Evolutionary conservation across 2,797 vertebrate genomes (phyloP).

Genomic region (Syngnathus rostellatus): DNA sequence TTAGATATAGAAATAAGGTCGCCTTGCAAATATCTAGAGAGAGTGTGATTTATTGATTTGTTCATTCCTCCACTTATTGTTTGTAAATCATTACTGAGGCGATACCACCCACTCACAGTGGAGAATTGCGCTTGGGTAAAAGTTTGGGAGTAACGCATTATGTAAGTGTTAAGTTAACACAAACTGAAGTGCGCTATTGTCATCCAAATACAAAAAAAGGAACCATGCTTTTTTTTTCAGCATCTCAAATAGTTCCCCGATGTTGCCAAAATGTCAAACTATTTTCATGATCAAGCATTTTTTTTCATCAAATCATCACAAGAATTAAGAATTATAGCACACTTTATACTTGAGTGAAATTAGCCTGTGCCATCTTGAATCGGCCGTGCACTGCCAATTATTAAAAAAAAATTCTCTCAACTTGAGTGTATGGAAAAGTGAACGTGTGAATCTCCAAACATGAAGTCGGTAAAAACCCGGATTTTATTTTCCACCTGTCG

Average conservation of each 20-base stretch:
- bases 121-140: neutral
- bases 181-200: neutral
- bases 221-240: neutral
- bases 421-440: neutral
- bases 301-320: too few relatives aligned
- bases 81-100: constrained; percentile 69
- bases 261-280: neutral
- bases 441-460: neutral
- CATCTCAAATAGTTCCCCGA: neutral
- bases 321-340: neutral
- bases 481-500: neutral
- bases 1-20: constrained; percentile 62
- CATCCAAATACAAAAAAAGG: neutral
- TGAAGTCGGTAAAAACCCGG: neutral
- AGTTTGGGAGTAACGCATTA: constrained; percentile 1
- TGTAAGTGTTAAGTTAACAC: neutral
- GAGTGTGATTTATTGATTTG: constrained; percentile 75
- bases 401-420: too few relatives aligned
- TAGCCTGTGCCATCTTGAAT: too few relatives aligned
- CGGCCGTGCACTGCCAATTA: too few relatives aligned
- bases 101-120: constrained; percentile 36
- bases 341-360: constrained; percentile 20
- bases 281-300: neutral
- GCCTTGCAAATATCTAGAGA: constrained; percentile 61
- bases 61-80: constrained; percentile 70